Base-by-base conservation (phyloP, 1,140 invertebrate genomes). In the Panagrolaimus sp. region DNA sequence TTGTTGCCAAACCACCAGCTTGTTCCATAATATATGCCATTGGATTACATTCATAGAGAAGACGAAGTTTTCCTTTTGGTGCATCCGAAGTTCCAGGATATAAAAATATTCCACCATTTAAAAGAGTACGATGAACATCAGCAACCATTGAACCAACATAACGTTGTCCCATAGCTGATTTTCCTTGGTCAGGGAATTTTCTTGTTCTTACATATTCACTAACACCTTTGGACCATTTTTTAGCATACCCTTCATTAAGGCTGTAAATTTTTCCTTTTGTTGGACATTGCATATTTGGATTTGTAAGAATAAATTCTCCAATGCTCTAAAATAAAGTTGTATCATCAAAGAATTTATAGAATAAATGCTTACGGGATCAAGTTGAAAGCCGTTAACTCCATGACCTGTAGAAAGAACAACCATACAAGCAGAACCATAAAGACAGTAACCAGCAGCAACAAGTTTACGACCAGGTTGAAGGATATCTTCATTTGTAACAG, bases 131-230 rank as follows among this genome's bases (percentile, higher is more conserved):
- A 47, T 82, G 82, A 31, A 78, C 77, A 64, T 75, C 72, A 13
- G 78, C 63, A 1, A 98, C 96, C 96, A 99, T 99, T 5, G 94
- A 98, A 5, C 96, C 96, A 65, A 99, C 91, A 84, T 99, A 99
- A 61, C 96, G 87, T 1, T 91, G 92, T 45, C 90, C 92, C 82
- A 96, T 98, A 0, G 92, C 69, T 31, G 89, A 84, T 94, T 96
- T 46, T 38, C 92, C 92, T 67, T 85, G 87, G 86, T 89, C 83
- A 1, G 94, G 93, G 83, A 89, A 88, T 85, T 99, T 99, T 84
- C 94, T 97, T 13, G 88, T 89, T n/a, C 89, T 84, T 20, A 99
- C 88, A 82, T 98, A 99, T 68, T 73, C 64, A 43, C 69, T 14
- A 16, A 73, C 51, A 62, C 77, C 79, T 76, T 78, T 83, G 47